phyloP scores from a whole-genome alignment of 2,113 vertebrate genomes.

The Calcarius ornatus region DNA sequence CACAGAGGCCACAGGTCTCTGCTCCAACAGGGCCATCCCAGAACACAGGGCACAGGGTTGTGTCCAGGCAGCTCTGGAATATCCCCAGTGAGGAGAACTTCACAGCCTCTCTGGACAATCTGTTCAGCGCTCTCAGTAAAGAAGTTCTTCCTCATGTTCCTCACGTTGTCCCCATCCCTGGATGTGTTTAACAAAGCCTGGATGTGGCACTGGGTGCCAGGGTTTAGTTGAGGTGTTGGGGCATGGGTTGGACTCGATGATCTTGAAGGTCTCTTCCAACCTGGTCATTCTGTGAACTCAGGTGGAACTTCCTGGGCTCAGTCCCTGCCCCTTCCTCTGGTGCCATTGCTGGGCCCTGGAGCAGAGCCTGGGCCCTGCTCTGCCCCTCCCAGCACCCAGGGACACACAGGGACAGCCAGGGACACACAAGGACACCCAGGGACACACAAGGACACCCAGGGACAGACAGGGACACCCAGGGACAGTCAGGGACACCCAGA shows the following conservation, averaged over 20 bases:
- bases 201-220: neutral
- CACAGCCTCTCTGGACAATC: neutral
- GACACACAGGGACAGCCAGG: rapidly evolving
- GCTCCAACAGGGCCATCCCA: too few species aligned
- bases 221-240: neutral
- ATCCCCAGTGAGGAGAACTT: neutral
- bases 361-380: neutral
- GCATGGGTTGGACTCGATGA: neutral
- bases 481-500: neutral
- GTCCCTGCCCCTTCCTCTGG: neutral
- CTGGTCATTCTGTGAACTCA: neutral
- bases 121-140: neutral
- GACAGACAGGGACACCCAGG: neutral
- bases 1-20: too few species aligned
- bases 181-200: neutral
- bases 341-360: neutral
- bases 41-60: neutral
- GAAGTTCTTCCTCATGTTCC: neutral
- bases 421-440: rapidly evolving
- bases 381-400: neutral
- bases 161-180: neutral
- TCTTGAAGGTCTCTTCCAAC: neutral
- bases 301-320: neutral
- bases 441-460: rapidly evolving
- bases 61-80: rapidly evolving